Percentiles rank a stretch among this genome's conserved stretches.
These are phyloP conservation scores for Ostrea denselamellosa DNA, from an alignment of 1,140 invertebrate species.

Conservation along the genomic window DNA sequence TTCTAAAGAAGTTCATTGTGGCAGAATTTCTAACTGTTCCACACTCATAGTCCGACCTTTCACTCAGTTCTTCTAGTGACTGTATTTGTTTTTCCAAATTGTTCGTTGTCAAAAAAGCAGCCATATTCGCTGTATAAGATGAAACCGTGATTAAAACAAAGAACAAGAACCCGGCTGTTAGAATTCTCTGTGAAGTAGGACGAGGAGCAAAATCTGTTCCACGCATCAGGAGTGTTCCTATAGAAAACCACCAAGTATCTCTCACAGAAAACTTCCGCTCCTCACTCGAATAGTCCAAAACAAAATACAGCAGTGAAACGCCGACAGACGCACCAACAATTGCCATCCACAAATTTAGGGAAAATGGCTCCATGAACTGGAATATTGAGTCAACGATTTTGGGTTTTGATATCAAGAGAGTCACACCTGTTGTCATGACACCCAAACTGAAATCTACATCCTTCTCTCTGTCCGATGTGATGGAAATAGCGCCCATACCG, in stretches of 20 bases:
- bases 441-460: conserved; percentile 73
- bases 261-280: conserved; percentile 64
- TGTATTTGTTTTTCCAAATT: conserved; percentile 70
- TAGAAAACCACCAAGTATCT: conserved; percentile 66
- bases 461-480: conserved; percentile 69
- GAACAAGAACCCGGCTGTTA: conserved; percentile 74
- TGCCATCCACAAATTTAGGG: conserved; percentile 71
- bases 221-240: conserved; percentile 70
- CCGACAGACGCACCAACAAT: conserved; percentile 68
- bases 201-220: conserved; percentile 74
- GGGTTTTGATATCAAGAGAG: conserved; percentile 70
- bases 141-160: conserved; percentile 76
- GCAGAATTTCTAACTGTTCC: conserved; percentile 72
- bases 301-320: conserved; percentile 65
- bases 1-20: conserved; percentile 71
- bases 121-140: conserved; percentile 77
- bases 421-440: conserved; percentile 70
- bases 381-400: conserved; percentile 65
- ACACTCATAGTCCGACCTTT: conserved; percentile 62
- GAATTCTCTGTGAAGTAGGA: conserved; percentile 71
- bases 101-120: conserved; percentile 75
- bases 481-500: conserved; percentile 74
- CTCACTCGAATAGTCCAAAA: conserved; percentile 65
- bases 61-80: conserved; percentile 70
- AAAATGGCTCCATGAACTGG: conserved; percentile 74